Base-by-base conservation (phyloP, 2,888 invertebrate genomes). In the Scaptomyza parva region DNA sequence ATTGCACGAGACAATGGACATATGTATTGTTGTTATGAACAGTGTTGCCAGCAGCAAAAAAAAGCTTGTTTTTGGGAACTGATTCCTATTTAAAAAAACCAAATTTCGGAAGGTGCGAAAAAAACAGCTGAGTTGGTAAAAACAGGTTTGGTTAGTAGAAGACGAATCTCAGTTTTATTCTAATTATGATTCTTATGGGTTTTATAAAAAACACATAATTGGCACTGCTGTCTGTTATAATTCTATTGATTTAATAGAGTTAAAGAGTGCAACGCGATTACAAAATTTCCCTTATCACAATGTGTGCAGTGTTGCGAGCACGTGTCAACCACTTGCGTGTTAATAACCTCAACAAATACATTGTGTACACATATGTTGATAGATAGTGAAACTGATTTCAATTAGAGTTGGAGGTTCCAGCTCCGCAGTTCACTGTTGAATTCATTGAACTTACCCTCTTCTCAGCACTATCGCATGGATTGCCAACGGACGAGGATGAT, bases 391-490 rank as follows among this genome's bases (percentile, higher is more conserved):
- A 30, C 43, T 33, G 40, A 28, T 18, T 12, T n/a, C 47, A n/a
- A 47, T 28, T 30, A n/a, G 28, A 30, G 45, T 28, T 47, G n/a
- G 28, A 28, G 17, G 26, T 45, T 8, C 2, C 12, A 18, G 12
- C 9, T 47, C 18, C 12, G 5, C 5, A 30, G 28, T 18, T 28
- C 3, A 28, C 22, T 22, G 22, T 3, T 3, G 11, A 22, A 12
- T 26, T 12, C 12, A 12, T 8, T 9, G 47, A 47, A 63, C 91
- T 91, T 88, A 92, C 92, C 87, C 92, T 89, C 76, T 92, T 92
- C 55, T 92, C 92, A 18, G 90, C 92, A 70, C 92, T 92, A 65
- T 92, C 92, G 55, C 92, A 92, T 52, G 91, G 91, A 86, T 92
- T 92, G 12, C 90, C 90, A 71, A 90, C 77, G n/a, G 89, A 89